A percentile compares a stretch with the other conserved stretches of the same genome.
Conservation (phyloP, 2,888 invertebrate genomes). For the Luperina nickerlii region DNA sequence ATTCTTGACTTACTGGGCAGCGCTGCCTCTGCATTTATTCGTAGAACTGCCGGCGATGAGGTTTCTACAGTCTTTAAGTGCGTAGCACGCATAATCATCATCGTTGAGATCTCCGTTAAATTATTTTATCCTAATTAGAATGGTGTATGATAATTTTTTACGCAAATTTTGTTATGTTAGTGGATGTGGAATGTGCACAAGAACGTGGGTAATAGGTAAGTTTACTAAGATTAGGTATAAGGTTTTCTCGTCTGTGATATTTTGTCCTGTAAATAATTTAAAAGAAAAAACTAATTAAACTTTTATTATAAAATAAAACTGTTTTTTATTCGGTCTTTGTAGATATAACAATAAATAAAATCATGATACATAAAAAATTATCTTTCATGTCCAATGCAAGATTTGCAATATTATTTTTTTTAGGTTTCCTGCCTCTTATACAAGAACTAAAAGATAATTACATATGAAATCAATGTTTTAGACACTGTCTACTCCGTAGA, state of each 20-base stretch:
- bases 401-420: no score
- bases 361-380: background rate
- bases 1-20: conserved; percentile 70
- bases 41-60: conserved; percentile 74
- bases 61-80: conserved; percentile 67
- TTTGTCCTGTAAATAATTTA: conserved; percentile 19
- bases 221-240: background rate
- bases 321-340: background rate
- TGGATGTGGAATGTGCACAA: background rate
- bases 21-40: conserved; percentile 74
- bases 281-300: conserved; percentile 3
- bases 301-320: background rate
- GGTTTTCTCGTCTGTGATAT: conserved; percentile 46
- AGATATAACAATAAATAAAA: background rate
- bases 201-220: background rate
- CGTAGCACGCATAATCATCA: conserved; percentile 2
- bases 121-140: background rate
- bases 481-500: background rate
- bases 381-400: background rate
- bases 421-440: background rate
- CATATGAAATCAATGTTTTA: conserved; percentile 7
- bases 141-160: background rate
- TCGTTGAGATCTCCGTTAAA: background rate
- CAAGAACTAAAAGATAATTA: background rate
- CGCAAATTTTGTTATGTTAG: background rate